phyloP scores from a whole-genome alignment of 2,888 invertebrate genomes.

The Epirrita christyi region DNA sequence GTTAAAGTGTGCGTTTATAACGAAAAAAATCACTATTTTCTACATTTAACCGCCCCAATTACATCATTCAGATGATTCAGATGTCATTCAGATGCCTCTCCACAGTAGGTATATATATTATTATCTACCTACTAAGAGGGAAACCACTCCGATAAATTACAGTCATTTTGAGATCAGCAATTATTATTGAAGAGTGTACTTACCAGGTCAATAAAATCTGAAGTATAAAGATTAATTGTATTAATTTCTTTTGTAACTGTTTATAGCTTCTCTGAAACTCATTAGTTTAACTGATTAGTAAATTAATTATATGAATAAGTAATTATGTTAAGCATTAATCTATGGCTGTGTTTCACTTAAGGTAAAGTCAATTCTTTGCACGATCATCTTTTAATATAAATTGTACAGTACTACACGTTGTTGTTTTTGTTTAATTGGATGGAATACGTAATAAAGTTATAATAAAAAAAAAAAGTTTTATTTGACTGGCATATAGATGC shows the following conservation, averaged over 20 bases:
- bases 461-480: slow-evolving; percentile 43
- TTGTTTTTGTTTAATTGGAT: slow-evolving; percentile 70
- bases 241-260: slow-evolving; percentile 4
- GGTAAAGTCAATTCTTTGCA: slow-evolving; percentile 83
- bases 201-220: not conserved
- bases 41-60: too few species aligned
- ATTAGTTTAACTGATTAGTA: slow-evolving; percentile 24
- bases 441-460: slow-evolving; percentile 79
- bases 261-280: slow-evolving; percentile 17
- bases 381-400: slow-evolving; percentile 74
- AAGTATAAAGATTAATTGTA: slow-evolving; percentile 1
- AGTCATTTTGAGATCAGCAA: not conserved
- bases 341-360: slow-evolving; percentile 84
- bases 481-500: too few species aligned
- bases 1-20: not conserved
- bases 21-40: too few species aligned
- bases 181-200: slow-evolving; percentile 3
- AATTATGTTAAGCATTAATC: slow-evolving; percentile 65
- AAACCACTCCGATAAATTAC: not conserved
- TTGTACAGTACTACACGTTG: slow-evolving; percentile 71
- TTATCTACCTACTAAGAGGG: too few species aligned
- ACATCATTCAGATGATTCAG: too few species aligned
- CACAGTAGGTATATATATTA: too few species aligned
- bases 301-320: slow-evolving; percentile 35
- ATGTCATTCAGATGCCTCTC: too few species aligned